These are phyloP conservation scores for Agapornis canus DNA, from an alignment of 2,797 vertebrate species.

Conservation along the genomic window DNA sequence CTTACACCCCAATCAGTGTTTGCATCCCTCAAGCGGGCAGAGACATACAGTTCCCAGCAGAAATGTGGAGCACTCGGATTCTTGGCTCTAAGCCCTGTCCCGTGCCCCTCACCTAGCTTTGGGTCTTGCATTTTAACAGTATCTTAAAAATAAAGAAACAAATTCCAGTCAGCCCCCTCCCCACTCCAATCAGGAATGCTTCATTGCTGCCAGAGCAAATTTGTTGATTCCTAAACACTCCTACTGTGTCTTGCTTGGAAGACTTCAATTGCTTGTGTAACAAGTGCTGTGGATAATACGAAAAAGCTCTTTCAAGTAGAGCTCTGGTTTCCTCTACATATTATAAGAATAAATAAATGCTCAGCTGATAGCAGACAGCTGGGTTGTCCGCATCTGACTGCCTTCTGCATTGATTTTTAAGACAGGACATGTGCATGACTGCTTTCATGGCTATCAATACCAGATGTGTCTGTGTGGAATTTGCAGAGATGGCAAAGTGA, in stretches of 20 bases:
- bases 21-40: not conserved
- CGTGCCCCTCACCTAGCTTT: not conserved
- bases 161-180: not conserved
- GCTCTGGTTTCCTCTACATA: constrained; percentile 10
- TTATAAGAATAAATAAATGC: not conserved
- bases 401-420: not conserved
- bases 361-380: constrained; percentile 13
- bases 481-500: constrained; percentile 1
- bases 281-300: not conserved
- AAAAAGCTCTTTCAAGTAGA: constrained; percentile 5
- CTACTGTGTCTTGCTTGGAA: constrained; percentile 34
- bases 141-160: not conserved
- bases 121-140: not conserved
- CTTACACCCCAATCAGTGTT: not conserved
- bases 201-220: not conserved
- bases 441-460: not conserved
- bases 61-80: not conserved
- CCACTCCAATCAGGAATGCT: not conserved
- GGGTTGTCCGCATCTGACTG: not conserved
- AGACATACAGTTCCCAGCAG: not conserved
- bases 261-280: constrained; percentile 24
- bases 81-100: not conserved
- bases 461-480: not conserved
- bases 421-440: not conserved
- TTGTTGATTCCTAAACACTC: constrained; percentile 31